Base-by-base conservation (phyloP, 2,113 vertebrate species). In the Malurus elegans region DNA sequence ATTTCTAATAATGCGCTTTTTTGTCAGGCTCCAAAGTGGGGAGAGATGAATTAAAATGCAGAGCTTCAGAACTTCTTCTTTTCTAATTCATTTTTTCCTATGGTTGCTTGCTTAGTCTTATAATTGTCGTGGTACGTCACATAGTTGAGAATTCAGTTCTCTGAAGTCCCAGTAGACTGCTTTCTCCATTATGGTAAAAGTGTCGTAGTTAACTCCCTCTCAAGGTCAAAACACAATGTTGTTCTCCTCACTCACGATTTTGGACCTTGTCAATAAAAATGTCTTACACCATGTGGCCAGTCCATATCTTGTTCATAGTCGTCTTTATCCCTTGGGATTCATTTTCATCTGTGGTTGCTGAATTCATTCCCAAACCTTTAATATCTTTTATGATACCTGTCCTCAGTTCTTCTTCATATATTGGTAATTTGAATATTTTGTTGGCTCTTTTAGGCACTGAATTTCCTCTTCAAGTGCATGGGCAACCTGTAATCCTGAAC, bases 1-100 rank as follows among this genome's bases (percentile, higher is more conserved):
- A 79, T 82, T 95, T 92, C 78, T 89, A 76, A 84, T 94, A 88
- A 88, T 14, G 31, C 31, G 31, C 74, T 92, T 87, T 85, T 86
- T 79, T 40, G 24, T 95, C 50, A 76, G 34, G 17, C 29, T 93
- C 5, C 34, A 48, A 47, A 79, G 34, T 69, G 6, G 42, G 20
- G 86, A 84, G 47, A 66, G 38, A 31, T 20, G 6, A 95, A 54
- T 90, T 92, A 75, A 90, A 81, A 92, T 70, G 8, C 20, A 88
- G 42, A 82, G 13, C 36, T 94, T 78, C 18, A 73, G 66, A 85
- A 79, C 14, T 56, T 56, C 28, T 87, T 72, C 1, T 80, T 78
- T 88, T 86, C 7, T 34, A 12, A 9, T 47, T 73, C 34, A 56
- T 72, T 87, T 76, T 71, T 48, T 21, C 9, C 6, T 69, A 0